These are phyloP conservation scores for Atethmia centrago DNA, from an alignment of 2,888 invertebrate genomes.

Conservation along the genomic window DNA sequence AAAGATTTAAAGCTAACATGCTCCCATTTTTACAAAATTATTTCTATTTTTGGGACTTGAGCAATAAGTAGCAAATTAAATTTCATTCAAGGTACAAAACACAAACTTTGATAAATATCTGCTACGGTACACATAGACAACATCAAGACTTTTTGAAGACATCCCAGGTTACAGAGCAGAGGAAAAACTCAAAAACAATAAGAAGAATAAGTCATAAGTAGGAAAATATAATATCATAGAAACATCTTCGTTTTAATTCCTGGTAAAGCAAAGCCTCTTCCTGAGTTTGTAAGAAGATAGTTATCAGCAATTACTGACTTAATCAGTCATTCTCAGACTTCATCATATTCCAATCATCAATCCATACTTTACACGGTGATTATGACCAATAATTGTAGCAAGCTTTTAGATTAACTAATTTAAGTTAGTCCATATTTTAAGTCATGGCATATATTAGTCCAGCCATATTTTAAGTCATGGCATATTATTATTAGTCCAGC, in stretches of 20 bases:
- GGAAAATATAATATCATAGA: not conserved
- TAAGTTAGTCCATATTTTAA: not conserved
- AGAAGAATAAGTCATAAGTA: slow-evolving; percentile 10
- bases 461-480: not conserved
- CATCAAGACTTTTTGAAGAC: slow-evolving; percentile 43
- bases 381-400: not conserved
- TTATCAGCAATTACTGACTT: not conserved
- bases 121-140: slow-evolving; percentile 60
- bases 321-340: not conserved
- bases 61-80: slow-evolving; percentile 53
- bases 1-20: slow-evolving; percentile 51
- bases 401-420: not conserved
- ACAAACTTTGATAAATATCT: slow-evolving; percentile 52
- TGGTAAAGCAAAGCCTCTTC: not conserved
- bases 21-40: slow-evolving; percentile 30
- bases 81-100: slow-evolving; percentile 52
- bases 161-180: slow-evolving; percentile 58
- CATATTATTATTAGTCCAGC: too few relatives aligned
- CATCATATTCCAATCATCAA: not conserved
- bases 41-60: slow-evolving; percentile 22
- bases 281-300: not conserved
- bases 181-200: slow-evolving; percentile 39
- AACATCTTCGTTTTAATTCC: not conserved
- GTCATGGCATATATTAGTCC: not conserved
- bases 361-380: not conserved